phyloP scores from a whole-genome alignment of 1,140 invertebrate species.

The Brachionus calyciflorus region DNA sequence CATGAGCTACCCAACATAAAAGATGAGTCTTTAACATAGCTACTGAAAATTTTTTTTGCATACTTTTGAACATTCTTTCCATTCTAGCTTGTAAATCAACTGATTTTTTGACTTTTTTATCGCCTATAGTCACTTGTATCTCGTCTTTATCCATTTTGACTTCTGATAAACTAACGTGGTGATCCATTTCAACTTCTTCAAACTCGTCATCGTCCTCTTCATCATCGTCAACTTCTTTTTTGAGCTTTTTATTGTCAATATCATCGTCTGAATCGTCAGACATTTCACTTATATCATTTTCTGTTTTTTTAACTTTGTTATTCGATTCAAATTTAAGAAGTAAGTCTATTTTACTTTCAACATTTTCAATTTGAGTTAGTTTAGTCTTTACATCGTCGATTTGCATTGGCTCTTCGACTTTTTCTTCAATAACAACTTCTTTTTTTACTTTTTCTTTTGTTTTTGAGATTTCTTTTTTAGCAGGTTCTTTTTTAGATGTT shows the following conservation, averaged over 20 bases:
- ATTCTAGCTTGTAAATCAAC: conserved; percentile 13
- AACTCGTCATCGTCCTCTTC: conserved; percentile 21
- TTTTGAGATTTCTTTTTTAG: background rate
- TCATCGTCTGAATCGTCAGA: too few species aligned
- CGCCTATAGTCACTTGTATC: background rate
- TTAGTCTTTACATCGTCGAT: background rate
- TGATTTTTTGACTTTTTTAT: conserved; percentile 26
- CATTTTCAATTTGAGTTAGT: background rate
- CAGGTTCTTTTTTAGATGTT: too few species aligned
- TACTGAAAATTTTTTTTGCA: conserved; percentile 18
- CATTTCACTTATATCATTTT: background rate
- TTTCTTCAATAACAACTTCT: background rate
- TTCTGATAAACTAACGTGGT: background rate
- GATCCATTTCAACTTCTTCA: conserved; percentile 33
- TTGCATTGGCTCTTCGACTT: background rate
- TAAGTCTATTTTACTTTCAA: conserved; percentile 37
- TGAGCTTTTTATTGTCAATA: background rate
- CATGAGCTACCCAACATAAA: conserved; percentile 36
- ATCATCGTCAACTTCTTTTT: background rate
- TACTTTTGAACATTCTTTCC: conserved; percentile 21
- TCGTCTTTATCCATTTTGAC: background rate
- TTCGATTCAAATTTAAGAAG: conserved; percentile 17
- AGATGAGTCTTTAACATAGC: conserved; percentile 37
- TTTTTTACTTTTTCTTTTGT: background rate
- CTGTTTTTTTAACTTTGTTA: background rate